Conservation (phyloP, 2,113 vertebrate species). For the Scopus umbretta region DNA sequence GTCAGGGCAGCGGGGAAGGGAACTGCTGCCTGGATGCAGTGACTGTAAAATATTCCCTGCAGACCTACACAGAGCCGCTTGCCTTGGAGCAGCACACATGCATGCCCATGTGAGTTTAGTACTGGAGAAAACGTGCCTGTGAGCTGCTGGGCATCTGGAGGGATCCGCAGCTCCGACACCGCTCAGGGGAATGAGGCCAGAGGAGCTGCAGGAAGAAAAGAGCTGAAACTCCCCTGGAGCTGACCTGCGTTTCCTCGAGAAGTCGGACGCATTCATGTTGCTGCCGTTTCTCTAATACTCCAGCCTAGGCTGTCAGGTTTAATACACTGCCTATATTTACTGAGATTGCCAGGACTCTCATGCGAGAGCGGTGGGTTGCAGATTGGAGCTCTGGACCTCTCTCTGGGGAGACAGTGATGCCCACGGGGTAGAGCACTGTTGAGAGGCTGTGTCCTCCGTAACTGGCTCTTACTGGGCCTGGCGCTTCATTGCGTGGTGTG, state of each 20-base stretch:
- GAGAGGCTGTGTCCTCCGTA: fast-evolving
- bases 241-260: background rate
- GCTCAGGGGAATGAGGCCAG: background rate
- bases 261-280: background rate
- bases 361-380: background rate
- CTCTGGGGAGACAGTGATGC: background rate
- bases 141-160: background rate
- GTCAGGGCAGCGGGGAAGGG: background rate
- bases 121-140: background rate
- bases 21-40: background rate
- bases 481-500: fast-evolving
- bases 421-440: background rate
- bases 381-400: background rate
- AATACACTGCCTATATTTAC: background rate
- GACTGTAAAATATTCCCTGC: background rate
- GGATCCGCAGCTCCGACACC: background rate
- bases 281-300: background rate
- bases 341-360: background rate
- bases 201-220: background rate
- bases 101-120: background rate
- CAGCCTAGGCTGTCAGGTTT: background rate
- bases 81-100: background rate
- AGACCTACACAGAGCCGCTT: background rate
- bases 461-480: background rate
- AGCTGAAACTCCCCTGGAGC: background rate